Base-by-base conservation (phyloP, 2,797 vertebrate species). In the Hyperoplus immaculatus region DNA sequence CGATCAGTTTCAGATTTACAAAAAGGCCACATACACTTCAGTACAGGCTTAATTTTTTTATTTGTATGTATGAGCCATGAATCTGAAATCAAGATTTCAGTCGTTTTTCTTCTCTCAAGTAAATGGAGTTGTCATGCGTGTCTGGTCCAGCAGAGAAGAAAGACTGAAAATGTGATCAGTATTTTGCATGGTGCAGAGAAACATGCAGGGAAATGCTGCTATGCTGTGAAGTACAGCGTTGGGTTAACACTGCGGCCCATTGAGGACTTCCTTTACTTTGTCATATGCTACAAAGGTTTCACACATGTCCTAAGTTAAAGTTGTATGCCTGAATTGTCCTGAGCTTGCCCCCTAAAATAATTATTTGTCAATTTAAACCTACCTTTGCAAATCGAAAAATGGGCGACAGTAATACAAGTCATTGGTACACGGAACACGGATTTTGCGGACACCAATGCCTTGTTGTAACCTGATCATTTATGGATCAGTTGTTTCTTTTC, bases 401-500 rank as follows among this genome's bases (percentile, higher is more conserved):
- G 68, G 84, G 71, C 42, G 46, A 88, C 89, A 79, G 88, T 92
- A 84, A 87, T 92, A 81, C 89, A 93, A 93, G 80, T 82, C 84
- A 94, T 82, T 85, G 90, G 84, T 83, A 89, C 76, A 90, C 88
- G 80, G 92, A 94, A 91, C 93, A 91, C 84, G 80, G 88, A 93
- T 89, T 96, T 94, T 93, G 91, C 77, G 79, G 82, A 90, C 92
- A 91, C 91, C 83, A 88, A 77, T 91, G 88, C 67, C 85, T 94
- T 86, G 84, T 92, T 93, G 93, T 95, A 96, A 96, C 94, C 94
- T 95, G 94, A 95, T 96, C 95, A 93, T 96, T 95, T 95, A 95
- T 95, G 95, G 92, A 96, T 95, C 95, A 96, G 89, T 93, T 95
- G 92, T 95, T 96, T 93, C 91, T 93, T 94, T 96, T 97, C 92